Evolutionary conservation across 2,113 vertebrate genomes (phyloP), one percentile per base, ranked within the genome.

Genomic region (Heterochromis multidens): DNA sequence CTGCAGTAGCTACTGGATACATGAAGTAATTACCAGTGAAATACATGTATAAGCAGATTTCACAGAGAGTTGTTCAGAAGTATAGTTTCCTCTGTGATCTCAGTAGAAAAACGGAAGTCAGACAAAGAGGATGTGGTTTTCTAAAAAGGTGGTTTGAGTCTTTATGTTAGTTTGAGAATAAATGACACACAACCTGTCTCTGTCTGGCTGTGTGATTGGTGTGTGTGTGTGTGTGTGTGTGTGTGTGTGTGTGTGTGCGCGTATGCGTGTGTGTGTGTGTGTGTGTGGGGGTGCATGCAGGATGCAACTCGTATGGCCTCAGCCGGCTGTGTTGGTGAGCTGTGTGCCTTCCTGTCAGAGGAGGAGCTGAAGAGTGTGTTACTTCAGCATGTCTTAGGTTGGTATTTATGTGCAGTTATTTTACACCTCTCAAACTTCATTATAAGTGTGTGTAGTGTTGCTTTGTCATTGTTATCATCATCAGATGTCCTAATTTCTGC

Each of bases 281-380:
- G 40, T 86, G 13, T 63, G 40, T 52, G 60, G 80, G 77, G 2
- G 0, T 54, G 77, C 60, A n/a, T 29, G 61, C 88, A 99, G 99
- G 98, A 99, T 87, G 97, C 98, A 60, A 99, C 98, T 1, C 97
- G 99, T 46, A 97, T 99, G 97, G 97, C 98, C 14, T 97, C 98
- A 0, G 98, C 99, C 0, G 98, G 98, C 70, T 99, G 99, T 87
- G 90, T 99, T 19, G 99, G 97, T 43, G 97, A 99, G 80, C 94
- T 99, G n/a, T 99, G 98, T 56, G 97, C 97, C 3, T 99, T 98
- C 79, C 94, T 99, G 91, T 96, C 98, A 0, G 99, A 99, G 6
- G 98, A 99, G 27, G 99, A 99, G 94, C 96, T 99, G 59, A 93
- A 83, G 87, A 81, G 58, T 12, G 93, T 99, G 31, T 95, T 99